Conservation (phyloP, 2,888 invertebrate species). For the Octonoba sinensis region DNA sequence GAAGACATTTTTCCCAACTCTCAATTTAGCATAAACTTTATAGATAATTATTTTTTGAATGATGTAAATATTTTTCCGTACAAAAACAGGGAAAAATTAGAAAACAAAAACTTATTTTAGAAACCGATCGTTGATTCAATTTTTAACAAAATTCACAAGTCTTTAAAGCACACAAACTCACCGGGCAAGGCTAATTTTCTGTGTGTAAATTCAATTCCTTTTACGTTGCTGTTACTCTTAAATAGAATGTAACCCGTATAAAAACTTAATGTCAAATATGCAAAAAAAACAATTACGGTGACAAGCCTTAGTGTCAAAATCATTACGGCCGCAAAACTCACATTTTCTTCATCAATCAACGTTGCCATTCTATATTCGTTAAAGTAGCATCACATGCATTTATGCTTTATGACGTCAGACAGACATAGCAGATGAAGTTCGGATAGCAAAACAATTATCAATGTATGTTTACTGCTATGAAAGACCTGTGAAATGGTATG, state of each 20-base stretch:
- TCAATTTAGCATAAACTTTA: no score
- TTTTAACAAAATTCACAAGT: not conserved
- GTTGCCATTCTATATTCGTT: not conserved
- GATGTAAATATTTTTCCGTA: no score
- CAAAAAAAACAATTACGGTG: conserved; percentile 46
- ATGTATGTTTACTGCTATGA: no score
- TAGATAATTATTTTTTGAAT: no score
- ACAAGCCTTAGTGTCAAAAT: conserved; percentile 47
- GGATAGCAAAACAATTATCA: no score
- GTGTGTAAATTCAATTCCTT: conserved; percentile 27
- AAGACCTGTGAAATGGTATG: no score
- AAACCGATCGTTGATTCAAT: not conserved
- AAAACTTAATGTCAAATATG: conserved; percentile 58
- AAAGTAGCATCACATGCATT: no score
- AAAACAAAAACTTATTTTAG: not conserved
- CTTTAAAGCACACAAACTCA: not conserved
- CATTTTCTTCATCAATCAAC: not conserved
- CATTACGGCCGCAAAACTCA: conserved; percentile 28
- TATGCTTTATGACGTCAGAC: no score
- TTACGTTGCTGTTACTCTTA: conserved; percentile 40
- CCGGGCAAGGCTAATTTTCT: conserved; percentile 47
- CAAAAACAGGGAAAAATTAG: not conserved
- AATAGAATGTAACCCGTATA: conserved; percentile 51
- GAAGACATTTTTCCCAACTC: no score
- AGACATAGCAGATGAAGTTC: no score